phyloP scores from a whole-genome alignment of 2,797 vertebrate species.

The Caiman crocodilus region DNA sequence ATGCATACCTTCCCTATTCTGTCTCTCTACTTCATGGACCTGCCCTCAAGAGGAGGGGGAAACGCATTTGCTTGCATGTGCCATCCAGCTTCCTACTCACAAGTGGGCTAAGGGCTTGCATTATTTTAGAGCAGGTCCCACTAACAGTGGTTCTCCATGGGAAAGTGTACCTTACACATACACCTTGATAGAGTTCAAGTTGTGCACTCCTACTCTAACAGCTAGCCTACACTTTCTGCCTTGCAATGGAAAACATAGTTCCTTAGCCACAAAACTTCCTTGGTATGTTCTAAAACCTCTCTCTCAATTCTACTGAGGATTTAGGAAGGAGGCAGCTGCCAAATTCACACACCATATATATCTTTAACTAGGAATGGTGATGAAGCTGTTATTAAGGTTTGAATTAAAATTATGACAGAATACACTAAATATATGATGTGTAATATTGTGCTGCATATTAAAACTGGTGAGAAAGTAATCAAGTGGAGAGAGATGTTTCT shows the following conservation, averaged over 20 bases:
- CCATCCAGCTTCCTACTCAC: too few relatives aligned
- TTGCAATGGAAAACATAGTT: neutral
- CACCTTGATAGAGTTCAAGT: too few relatives aligned
- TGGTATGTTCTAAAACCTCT: neutral
- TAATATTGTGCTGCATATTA: neutral
- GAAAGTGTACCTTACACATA: too few relatives aligned
- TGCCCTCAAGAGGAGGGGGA: too few relatives aligned
- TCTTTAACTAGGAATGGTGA: neutral
- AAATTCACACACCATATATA: rapidly evolving
- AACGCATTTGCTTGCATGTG: too few relatives aligned
- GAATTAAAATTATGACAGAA: neutral
- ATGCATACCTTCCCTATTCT: too few relatives aligned
- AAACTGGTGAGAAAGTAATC: neutral
- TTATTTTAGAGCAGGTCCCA: too few relatives aligned
- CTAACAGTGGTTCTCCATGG: too few relatives aligned
- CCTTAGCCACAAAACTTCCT: neutral
- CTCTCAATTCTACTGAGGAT: neutral
- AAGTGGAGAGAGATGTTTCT: neutral
- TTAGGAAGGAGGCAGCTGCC: neutral
- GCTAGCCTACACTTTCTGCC: neutral
- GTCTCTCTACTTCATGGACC: too few relatives aligned
- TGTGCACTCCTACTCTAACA: rapidly evolving
- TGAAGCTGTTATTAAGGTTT: neutral
- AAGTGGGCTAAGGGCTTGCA: too few relatives aligned
- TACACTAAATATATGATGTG: neutral